Percentiles rank a stretch among this genome's conserved stretches.
Conservation (phyloP, 2,797 vertebrate species). For the Thalassophryne amazonica region DNA sequence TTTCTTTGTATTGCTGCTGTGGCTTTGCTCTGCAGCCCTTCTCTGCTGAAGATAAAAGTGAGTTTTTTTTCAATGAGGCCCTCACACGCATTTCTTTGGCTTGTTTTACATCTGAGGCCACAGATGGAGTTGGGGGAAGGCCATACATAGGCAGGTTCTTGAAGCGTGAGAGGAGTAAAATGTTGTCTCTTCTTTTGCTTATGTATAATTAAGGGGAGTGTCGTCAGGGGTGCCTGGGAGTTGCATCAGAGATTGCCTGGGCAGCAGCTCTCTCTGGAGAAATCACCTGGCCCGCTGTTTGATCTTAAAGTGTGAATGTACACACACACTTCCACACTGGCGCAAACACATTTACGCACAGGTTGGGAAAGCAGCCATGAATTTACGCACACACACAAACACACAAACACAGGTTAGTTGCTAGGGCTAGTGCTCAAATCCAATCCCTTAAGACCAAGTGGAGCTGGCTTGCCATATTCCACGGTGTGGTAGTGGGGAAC, state of each 20-base stretch:
- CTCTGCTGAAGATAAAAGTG: conserved; percentile 15
- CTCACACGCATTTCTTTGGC: conserved; percentile 32
- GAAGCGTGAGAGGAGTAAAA: conserved; percentile 59
- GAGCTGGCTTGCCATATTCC: conserved; percentile 61
- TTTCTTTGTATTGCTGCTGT: conserved; percentile 8
- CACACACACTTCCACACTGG: conserved; percentile 39
- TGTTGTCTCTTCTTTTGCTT: conserved; percentile 66
- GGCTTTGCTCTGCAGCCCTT: conserved; percentile 2
- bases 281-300: conserved; percentile 69
- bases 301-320: conserved; percentile 56
- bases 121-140: conserved; percentile 23
- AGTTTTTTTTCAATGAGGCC: conserved; percentile 17
- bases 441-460: conserved; percentile 55
- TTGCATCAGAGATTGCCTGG: conserved; percentile 72
- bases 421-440: conserved; percentile 52
- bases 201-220: conserved; percentile 70
- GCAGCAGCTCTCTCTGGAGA: conserved; percentile 63
- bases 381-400: not conserved
- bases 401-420: conserved; percentile 44
- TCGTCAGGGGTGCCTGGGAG: conserved; percentile 51
- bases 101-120: conserved; percentile 40
- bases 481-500: conserved; percentile 58
- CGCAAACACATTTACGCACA: conserved; percentile 22
- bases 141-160: conserved; percentile 57
- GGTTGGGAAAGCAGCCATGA: conserved; percentile 3